Evolutionary conservation across 2,888 invertebrate species (phyloP).

Genomic region (Adelphocoris suturalis): DNA sequence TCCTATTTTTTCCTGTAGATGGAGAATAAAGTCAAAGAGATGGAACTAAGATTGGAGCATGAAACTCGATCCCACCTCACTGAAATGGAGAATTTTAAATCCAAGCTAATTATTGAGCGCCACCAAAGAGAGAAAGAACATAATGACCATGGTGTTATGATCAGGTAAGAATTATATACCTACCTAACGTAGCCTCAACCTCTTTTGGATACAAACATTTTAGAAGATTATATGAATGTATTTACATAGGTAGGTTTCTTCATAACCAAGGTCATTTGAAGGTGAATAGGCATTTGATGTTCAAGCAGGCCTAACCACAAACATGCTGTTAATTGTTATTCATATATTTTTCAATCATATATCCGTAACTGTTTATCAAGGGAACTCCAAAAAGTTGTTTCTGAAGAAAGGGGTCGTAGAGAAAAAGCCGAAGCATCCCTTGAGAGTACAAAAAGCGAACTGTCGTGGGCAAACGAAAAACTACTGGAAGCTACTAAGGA

Average conservation of each 20-base stretch:
- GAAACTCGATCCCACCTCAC: slow-evolving; percentile 81
- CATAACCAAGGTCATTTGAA: too few relatives aligned
- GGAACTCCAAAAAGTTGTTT: slow-evolving; percentile 88
- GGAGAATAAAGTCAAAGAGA: slow-evolving; percentile 82
- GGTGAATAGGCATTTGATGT: too few relatives aligned
- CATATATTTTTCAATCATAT: too few relatives aligned
- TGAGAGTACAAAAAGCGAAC: slow-evolving; percentile 82
- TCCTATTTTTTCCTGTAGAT: slow-evolving; percentile 79
- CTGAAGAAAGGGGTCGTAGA: slow-evolving; percentile 86
- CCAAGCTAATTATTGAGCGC: slow-evolving; percentile 87
- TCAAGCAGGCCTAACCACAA: too few relatives aligned
- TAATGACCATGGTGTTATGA: slow-evolving; percentile 87
- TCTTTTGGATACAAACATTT: neutral
- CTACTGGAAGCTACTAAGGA: slow-evolving; percentile 61
- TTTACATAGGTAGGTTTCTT: too few relatives aligned
- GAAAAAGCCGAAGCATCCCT: slow-evolving; percentile 85
- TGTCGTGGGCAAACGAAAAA: slow-evolving; percentile 83
- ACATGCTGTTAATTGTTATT: too few relatives aligned
- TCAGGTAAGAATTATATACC: slow-evolving; percentile 81
- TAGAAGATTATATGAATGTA: too few relatives aligned
- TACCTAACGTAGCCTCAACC: neutral
- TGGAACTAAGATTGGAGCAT: slow-evolving; percentile 83
- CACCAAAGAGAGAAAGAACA: slow-evolving; percentile 91
- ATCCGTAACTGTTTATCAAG: slow-evolving; percentile 78
- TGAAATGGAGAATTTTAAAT: slow-evolving; percentile 85